These are phyloP conservation scores for Heterochromis multidens DNA, from an alignment of 2,113 vertebrate genomes.

Conservation along the genomic window DNA sequence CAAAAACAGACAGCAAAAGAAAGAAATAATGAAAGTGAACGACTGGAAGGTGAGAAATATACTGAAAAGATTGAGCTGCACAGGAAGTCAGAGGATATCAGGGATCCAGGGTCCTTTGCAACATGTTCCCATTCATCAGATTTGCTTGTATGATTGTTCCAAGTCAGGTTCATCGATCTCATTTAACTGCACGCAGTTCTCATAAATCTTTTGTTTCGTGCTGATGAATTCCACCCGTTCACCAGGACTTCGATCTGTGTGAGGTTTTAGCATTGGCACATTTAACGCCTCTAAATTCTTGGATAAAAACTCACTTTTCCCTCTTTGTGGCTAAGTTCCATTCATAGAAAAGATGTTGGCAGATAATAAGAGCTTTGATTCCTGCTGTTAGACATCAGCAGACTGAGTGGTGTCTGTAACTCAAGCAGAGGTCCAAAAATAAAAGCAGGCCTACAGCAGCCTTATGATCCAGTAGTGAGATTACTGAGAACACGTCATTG, in stretches of 20 bases:
- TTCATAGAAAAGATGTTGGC: neutral
- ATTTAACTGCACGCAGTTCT: neutral
- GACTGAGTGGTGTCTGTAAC: neutral
- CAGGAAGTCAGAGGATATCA: neutral
- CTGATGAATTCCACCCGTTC: neutral
- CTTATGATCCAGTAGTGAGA: neutral
- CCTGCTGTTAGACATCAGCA: neutral
- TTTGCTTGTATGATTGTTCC: neutral
- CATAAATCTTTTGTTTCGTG: neutral
- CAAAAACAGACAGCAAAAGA: neutral
- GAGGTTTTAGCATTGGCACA: neutral
- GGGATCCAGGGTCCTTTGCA: neutral
- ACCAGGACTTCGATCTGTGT: neutral
- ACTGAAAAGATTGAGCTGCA: neutral
- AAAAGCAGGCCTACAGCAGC: too few relatives aligned
- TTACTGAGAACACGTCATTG: neutral
- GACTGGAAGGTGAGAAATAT: too few relatives aligned
- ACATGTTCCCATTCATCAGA: neutral
- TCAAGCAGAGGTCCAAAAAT: neutral
- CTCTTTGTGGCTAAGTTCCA: neutral
- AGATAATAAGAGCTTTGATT: neutral
- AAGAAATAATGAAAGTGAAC: neutral
- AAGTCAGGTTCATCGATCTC: neutral
- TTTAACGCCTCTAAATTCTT: neutral
- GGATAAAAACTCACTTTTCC: neutral